Evolutionary conservation across 2,113 vertebrate species (phyloP), one percentile per base, ranked within the genome.

Genomic region (Triplophysa siluroides): DNA sequence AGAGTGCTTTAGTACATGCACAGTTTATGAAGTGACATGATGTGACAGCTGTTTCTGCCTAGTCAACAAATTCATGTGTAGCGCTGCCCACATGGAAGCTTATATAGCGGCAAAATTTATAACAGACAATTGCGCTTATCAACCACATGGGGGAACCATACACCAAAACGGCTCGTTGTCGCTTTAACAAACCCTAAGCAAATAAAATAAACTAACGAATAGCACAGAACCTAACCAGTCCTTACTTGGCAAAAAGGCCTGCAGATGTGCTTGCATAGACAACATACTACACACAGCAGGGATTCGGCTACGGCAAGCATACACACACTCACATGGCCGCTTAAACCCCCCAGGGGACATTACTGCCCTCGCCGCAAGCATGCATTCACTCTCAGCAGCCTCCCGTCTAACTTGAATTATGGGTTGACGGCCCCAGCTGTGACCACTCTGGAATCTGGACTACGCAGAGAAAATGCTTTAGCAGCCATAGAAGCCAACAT

Each of bases 381-480:
- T 69, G 61, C 66, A 73, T 67, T 78, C 54, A 63, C 45, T 78
- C 68, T 50, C 62, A 16, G 26, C 47, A 78, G 68, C 43, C 75
- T 81, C 64, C 56, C 54, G 45, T 66, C 82, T 63, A 75, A 60
- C 24, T 54, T 63, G 68, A 78, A 54, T 9, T 65, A 81, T 43
- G 71, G 45, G 60, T 23, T 54, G 29, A 75, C 69, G 21, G 66
- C 8, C 58, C 80, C 73, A 80, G 73, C 66, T 58, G 74, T 77
- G 80, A 81, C 73, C 74, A 65, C 80, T 71, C 74, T 65, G 64
- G 75, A 81, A 84, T 81, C 68, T 78, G 76, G 47, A 64, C 79
- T 81, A 79, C 74, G 67, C 41, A 71, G 72, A 70, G 10, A 29
- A 12, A 63, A 72, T 23, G n/a, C 61, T 54, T 43, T 45, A 78